Evolutionary conservation across 1,140 invertebrate species (phyloP).

Genomic region (Muscidifurax raptorellus): DNA sequence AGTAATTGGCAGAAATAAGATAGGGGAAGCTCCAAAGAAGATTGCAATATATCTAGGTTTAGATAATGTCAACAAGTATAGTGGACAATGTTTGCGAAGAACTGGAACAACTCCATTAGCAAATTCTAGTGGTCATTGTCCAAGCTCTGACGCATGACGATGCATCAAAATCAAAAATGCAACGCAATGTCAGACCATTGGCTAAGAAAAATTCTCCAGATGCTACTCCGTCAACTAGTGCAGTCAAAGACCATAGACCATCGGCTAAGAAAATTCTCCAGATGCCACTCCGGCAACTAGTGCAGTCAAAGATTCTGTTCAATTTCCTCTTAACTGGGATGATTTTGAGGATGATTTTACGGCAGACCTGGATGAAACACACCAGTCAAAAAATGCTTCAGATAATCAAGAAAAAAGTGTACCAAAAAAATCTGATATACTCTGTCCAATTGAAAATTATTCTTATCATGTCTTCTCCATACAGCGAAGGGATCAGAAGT

Average conservation of each 20-base stretch:
- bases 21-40: slow-evolving; percentile 53
- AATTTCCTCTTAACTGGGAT: not conserved
- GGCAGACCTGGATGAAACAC: not conserved
- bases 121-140: slow-evolving; percentile 49
- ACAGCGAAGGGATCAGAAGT: too few species aligned
- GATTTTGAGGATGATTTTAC: not conserved
- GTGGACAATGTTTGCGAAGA: not conserved
- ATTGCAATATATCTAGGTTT: slow-evolving; percentile 50
- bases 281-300: too few species aligned
- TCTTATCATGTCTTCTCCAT: too few species aligned
- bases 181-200: not conserved
- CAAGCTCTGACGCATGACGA: slow-evolving; percentile 39
- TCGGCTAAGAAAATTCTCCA: too few species aligned
- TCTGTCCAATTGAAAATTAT: too few species aligned
- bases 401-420: too few species aligned
- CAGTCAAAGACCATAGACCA: not conserved
- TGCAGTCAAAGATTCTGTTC: too few species aligned
- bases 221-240: not conserved
- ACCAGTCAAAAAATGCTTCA: too few species aligned
- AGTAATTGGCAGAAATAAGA: slow-evolving; percentile 54
- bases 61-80: slow-evolving; percentile 4
- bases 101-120: slow-evolving; percentile 19
- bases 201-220: not conserved
- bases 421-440: too few species aligned
- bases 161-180: not conserved